A percentile compares a stretch with the other conserved stretches of the same genome.
Evolutionary conservation across 2,113 vertebrate genomes (phyloP).

Genomic region (Lepus europaeus): DNA sequence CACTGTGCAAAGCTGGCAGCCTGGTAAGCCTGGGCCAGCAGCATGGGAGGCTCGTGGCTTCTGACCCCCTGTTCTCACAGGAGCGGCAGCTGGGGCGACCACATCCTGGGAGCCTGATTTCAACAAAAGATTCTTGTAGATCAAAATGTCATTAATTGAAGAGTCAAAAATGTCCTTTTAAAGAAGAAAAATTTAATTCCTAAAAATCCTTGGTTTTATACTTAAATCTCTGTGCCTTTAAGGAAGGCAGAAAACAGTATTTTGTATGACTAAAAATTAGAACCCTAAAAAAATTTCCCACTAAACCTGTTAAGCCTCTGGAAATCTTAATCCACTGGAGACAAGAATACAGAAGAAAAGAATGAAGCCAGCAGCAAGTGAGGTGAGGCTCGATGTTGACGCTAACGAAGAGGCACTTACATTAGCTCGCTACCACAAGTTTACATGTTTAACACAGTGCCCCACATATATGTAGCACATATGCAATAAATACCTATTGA

Average conservation of each 20-base stretch:
- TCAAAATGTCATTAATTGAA: background rate
- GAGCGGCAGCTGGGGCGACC: background rate
- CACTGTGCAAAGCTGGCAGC: rapidly evolving
- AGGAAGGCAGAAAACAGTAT: background rate
- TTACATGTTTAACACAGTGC: too few relatives aligned
- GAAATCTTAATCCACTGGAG: background rate
- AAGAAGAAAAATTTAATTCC: background rate
- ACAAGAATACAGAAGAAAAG: background rate
- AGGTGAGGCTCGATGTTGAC: too few relatives aligned
- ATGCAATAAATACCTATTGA: background rate
- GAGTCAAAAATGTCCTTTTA: background rate
- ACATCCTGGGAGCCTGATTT: background rate
- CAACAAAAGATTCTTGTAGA: background rate
- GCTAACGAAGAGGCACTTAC: background rate
- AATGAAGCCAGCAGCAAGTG: background rate
- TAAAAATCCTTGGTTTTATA: background rate
- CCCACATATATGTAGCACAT: rapidly evolving
- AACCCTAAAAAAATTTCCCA: background rate
- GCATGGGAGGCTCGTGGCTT: rapidly evolving
- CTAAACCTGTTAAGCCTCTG: background rate
- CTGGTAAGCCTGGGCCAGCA: background rate
- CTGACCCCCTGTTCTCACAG: background rate
- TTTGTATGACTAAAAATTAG: slow-evolving; percentile 44
- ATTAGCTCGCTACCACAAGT: rapidly evolving
- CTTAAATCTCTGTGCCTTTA: background rate